Percentiles rank a stretch among this genome's conserved stretches.
These are phyloP conservation scores for Chelon auratus DNA, from an alignment of 2,797 vertebrate genomes.

Conservation along the genomic window DNA sequence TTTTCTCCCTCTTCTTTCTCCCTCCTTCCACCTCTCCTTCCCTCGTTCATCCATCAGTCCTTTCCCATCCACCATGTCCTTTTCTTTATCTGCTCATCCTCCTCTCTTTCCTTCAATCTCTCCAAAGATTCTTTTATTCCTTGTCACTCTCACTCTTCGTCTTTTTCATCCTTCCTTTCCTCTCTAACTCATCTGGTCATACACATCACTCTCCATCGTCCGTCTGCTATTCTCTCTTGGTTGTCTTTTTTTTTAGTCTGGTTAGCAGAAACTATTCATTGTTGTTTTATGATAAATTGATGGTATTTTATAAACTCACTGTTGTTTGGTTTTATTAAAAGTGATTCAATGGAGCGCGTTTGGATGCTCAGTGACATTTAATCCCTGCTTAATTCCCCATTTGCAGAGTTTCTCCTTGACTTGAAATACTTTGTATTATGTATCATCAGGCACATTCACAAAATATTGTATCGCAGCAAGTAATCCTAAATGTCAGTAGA, in stretches of 20 bases:
- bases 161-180: background rate
- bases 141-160: background rate
- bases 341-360: background rate
- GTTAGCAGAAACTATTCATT: background rate
- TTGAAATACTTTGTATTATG: no score
- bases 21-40: conserved; percentile 18
- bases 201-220: background rate
- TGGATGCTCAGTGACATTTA: no score
- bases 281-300: conserved; percentile 7
- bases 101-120: background rate
- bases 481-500: no score
- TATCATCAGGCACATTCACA: no score
- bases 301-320: background rate
- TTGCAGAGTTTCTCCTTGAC: no score
- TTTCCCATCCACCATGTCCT: background rate
- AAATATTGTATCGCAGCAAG: no score
- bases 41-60: conserved; percentile 4
- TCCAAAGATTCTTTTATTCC: no score
- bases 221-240: background rate
- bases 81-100: background rate
- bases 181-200: background rate
- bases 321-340: conserved; percentile 23
- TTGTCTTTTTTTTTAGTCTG: background rate
- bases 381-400: no score
- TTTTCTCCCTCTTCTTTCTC: conserved; percentile 25